Evolutionary conservation across 2,888 invertebrate species (phyloP), one percentile per base, ranked within the genome.

Genomic region (Nomada hirtipes): DNA sequence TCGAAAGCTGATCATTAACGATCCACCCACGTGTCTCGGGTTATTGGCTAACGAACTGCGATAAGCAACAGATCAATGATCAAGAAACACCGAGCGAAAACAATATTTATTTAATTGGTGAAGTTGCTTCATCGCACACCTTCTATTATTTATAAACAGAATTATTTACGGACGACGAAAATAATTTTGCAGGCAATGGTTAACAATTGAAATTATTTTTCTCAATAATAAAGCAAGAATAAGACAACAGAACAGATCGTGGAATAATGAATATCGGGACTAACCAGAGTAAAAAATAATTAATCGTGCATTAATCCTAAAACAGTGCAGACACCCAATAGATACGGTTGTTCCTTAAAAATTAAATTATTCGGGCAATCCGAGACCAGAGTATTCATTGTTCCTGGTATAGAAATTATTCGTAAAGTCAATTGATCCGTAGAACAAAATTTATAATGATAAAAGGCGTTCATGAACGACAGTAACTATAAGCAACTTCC

Each of bases 1-100:
- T 50, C 64, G 26, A 50, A 50, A 10, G 20, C 20, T 13, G 50
- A 64, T 64, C 26, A 44, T 26, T 64, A 64, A 64, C 63, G 47
- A 50, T 18, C 26, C 23, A 3, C 47, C 47, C 63, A 64, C 63
- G 63, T 23, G 47, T 64, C 1, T 4, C 13, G 4, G 13, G 13
- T 20, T 13, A 18, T 7, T 23, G 44, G n/a, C 42, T 42, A 61
- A 61, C 60, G 60, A 61, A 61, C 36, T 9, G 9, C n/a, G 29
- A 18, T 7, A 18, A 57, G 57, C 18, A 57, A 57, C 57, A 10
- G 57, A 20, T 20, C 10, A 18, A 26, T 29, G 60, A 61, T 61
- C 42, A 61, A 42, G 42, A 61, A 61, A 42, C 60, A 42, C 23
- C n/a, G 42, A 4, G n/a, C n/a, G 10, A 42, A 42, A 9, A 2